These are phyloP conservation scores for Siniperca scherzeri DNA, from an alignment of 2,797 vertebrate species.

Conservation along the genomic window DNA sequence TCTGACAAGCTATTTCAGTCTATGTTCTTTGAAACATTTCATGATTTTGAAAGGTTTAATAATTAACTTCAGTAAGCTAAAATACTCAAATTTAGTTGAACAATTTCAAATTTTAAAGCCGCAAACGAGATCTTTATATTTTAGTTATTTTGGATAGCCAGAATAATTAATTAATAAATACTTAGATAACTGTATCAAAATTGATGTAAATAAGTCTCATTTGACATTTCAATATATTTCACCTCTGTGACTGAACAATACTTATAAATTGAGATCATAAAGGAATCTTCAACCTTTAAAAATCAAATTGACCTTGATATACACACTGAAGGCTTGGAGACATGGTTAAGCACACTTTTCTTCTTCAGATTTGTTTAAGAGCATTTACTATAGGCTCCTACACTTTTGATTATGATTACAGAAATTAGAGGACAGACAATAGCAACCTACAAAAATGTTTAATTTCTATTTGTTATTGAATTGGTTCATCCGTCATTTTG, in stretches of 20 bases:
- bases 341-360: background rate
- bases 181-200: background rate
- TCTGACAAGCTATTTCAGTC: background rate
- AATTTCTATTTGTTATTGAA: background rate
- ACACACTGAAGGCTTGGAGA: background rate
- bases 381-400: background rate
- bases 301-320: background rate
- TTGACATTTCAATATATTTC: background rate
- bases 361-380: background rate
- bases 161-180: background rate
- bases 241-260: background rate
- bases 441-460: background rate
- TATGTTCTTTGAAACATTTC: background rate
- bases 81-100: background rate
- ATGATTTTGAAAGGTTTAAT: background rate
- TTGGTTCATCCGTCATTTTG: background rate
- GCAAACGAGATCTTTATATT: background rate
- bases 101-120: background rate
- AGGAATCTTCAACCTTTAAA: background rate
- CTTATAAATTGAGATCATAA: background rate
- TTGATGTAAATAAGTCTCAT: background rate
- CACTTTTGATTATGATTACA: background rate
- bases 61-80: background rate
- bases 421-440: background rate
- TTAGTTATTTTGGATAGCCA: fast-evolving